Base-by-base conservation (phyloP, 64 coral and sea anemone genomes). In the Stylophora pistillata region DNA sequence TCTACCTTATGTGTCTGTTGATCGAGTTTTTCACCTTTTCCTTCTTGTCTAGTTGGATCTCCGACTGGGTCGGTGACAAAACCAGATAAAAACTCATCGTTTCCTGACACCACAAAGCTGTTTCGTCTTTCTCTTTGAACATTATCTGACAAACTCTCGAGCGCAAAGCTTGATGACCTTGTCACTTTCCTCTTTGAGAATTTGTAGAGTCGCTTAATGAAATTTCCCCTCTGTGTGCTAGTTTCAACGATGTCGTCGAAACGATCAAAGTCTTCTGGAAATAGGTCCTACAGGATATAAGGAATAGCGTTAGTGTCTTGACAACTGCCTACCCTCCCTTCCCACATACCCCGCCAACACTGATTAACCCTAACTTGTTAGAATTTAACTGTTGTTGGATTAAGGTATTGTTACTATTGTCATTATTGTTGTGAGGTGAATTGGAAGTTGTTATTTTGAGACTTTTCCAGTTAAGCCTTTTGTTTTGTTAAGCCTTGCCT, bases 111-210 rank as follows among this genome's bases (percentile, higher is more conserved):
- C 53, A 92, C 58, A 20, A 92, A 86, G 13, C 73, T 78, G 1
- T 78, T 54, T 16, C n/a, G 61, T 10, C 52, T 75, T 3, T 30
- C 30, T 34, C 16, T 34, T 17, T 37, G n/a, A 25, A 25, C 30
- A 27, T 12, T 41, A 27, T 71, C 52, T 30, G 18, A 1, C 15
- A 70, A 3, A 66, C 30, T 56, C 11, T 92, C 90, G 41, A 96
- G 76, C 13, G 91, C 86, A 53, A 96, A 88, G 54, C 95, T 96
- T 71, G 91, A 93, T 28, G 91, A 92, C 30, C 91, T 82, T 21
- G 95, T 90, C 16, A 96, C 74, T 74, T 96, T 96, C 79, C 72
- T 47, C 61, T 87, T 93, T 7, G 95, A 96, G 53, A 96, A 77
- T 5, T 70, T 91, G 82, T 96, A 96, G 15, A 96, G 62, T 57